These are phyloP conservation scores for Drosophila sulfurigaster DNA, from an alignment of 1,140 invertebrate species.

Conservation along the genomic window DNA sequence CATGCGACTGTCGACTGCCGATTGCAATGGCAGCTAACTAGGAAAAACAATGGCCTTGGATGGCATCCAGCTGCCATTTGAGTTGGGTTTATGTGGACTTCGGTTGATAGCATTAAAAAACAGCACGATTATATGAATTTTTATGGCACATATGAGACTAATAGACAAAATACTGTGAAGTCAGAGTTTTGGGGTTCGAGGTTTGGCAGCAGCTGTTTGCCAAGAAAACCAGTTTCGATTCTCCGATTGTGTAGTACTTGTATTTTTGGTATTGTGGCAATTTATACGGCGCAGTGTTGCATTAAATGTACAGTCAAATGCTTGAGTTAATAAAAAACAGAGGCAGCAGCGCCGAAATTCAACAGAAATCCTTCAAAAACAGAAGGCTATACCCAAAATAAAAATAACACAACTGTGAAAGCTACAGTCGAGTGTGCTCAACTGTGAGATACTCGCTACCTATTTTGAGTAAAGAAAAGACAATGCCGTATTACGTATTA, in stretches of 20 bases:
- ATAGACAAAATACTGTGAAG: constrained; percentile 48
- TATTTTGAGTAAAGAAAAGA: no score
- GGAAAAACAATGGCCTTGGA: constrained; percentile 73
- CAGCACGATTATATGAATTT: constrained; percentile 73
- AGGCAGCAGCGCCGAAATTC: constrained; percentile 4
- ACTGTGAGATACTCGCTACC: no score
- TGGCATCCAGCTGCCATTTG: constrained; percentile 73
- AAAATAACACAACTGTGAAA: no score
- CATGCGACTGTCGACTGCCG: constrained; percentile 25
- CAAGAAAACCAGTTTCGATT: constrained; percentile 56
- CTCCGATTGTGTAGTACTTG: constrained; percentile 1
- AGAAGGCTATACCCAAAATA: background rate
- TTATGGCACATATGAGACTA: constrained; percentile 82
- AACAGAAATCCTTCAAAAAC: constrained; percentile 39
- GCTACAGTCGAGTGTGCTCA: no score
- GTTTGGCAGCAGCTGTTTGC: constrained; percentile 63
- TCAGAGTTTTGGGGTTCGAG: no score
- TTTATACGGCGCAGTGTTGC: constrained; percentile 81
- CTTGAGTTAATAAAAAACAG: constrained; percentile 77
- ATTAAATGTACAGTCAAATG: constrained; percentile 81
- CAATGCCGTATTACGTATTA: no score
- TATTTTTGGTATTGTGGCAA: constrained; percentile 41
- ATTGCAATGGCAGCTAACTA: constrained; percentile 59
- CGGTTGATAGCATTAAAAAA: constrained; percentile 38
- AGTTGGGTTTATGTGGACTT: constrained; percentile 46